These are phyloP conservation scores for Halotydeus destructor DNA, from an alignment of 1,140 invertebrate species.

Conservation along the genomic window DNA sequence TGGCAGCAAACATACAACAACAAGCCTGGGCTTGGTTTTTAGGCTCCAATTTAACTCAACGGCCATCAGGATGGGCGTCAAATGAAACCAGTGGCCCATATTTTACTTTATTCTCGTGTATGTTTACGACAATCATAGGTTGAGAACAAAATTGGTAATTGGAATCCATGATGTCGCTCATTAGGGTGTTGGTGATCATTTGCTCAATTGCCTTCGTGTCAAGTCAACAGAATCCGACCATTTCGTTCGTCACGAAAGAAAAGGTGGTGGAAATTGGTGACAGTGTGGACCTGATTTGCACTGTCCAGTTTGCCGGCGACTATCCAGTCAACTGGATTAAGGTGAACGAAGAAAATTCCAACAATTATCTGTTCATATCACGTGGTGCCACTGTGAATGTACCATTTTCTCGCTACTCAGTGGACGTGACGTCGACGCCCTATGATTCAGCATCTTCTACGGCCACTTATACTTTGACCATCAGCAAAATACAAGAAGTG, in stretches of 20 bases:
- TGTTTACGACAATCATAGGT: too few relatives aligned
- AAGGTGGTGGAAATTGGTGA: constrained; percentile 76
- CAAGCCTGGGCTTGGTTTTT: too few relatives aligned
- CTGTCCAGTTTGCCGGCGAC: constrained; percentile 64
- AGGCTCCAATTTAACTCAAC: too few relatives aligned
- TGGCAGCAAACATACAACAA: too few relatives aligned
- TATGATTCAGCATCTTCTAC: not conserved
- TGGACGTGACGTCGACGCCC: constrained; percentile 31
- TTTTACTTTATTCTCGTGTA: too few relatives aligned
- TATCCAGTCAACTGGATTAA: constrained; percentile 49
- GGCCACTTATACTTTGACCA: constrained; percentile 61
- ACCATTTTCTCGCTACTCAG: constrained; percentile 52
- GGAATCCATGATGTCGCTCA: too few relatives aligned
- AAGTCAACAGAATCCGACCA: constrained; percentile 37
- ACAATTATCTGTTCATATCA: constrained; percentile 15
- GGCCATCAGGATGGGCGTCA: too few relatives aligned
- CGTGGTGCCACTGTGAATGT: constrained; percentile 15
- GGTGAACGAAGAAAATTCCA: constrained; percentile 19
- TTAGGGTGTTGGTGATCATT: not conserved
- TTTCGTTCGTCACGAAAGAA: constrained; percentile 73
- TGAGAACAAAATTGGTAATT: too few relatives aligned
- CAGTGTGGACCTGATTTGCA: constrained; percentile 63
- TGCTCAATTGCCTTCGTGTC: not conserved
- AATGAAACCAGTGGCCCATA: too few relatives aligned
- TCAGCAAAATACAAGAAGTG: constrained; percentile 84